A percentile compares a stretch with the other conserved stretches of the same genome.
Conservation (phyloP, 2,797 vertebrate genomes). For the Chelon labrosus region DNA sequence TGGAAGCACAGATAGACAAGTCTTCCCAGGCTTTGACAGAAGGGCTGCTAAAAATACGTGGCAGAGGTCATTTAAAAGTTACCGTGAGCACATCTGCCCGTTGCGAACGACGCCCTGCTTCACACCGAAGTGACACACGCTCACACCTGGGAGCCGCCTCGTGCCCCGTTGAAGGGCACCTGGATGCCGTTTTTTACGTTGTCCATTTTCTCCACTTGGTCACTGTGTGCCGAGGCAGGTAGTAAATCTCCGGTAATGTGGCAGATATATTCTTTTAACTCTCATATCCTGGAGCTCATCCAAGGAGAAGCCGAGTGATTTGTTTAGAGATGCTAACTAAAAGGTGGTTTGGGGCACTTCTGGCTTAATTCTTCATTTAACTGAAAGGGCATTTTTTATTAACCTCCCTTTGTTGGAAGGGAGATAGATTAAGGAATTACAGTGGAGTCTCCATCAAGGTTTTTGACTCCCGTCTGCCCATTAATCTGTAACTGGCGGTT, state of each 20-base stretch:
- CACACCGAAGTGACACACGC: constrained; percentile 59
- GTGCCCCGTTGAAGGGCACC: constrained; percentile 64
- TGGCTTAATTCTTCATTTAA: constrained; percentile 58
- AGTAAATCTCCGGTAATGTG: constrained; percentile 54
- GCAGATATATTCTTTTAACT: constrained; percentile 70
- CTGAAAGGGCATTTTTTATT: constrained; percentile 42
- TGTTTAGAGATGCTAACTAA: constrained; percentile 63
- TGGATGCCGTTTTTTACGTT: constrained; percentile 40
- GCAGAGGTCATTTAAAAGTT: neutral
- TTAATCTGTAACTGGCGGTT: constrained; percentile 14
- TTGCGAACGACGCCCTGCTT: constrained; percentile 51
- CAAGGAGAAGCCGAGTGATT: constrained; percentile 61
- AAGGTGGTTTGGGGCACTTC: constrained; percentile 42
- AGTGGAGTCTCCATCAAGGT: constrained; percentile 1
- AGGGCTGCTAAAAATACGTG: neutral
- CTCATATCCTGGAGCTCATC: constrained; percentile 58
- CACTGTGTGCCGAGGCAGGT: constrained; percentile 48
- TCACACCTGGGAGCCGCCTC: constrained; percentile 69
- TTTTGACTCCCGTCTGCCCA: constrained; percentile 1
- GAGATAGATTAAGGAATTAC: constrained; percentile 11
- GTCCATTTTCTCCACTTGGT: constrained; percentile 60
- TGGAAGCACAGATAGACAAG: neutral
- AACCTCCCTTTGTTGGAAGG: constrained; percentile 14
- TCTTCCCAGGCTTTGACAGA: neutral
- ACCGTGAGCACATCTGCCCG: constrained; percentile 42